These are phyloP conservation scores for Cloeon dipterum DNA, from an alignment of 2,888 invertebrate species.

Conservation along the genomic window DNA sequence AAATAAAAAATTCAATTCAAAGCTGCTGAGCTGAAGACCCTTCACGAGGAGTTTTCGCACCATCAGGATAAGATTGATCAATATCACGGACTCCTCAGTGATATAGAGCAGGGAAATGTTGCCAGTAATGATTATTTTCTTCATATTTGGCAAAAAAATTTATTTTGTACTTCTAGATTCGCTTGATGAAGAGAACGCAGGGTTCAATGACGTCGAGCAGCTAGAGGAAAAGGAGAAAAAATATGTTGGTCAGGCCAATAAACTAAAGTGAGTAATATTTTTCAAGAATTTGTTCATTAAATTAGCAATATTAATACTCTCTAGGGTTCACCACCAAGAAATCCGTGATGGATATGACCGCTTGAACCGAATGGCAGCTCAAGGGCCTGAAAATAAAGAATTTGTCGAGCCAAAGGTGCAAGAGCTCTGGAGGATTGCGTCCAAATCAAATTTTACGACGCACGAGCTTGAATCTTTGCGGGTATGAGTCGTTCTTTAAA, in stretches of 20 bases:
- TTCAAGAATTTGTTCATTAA: no score
- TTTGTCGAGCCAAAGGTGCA: slow-evolving; percentile 83
- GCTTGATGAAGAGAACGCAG: slow-evolving; percentile 39
- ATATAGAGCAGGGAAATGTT: slow-evolving; percentile 32
- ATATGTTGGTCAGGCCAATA: slow-evolving; percentile 39
- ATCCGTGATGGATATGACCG: slow-evolving; percentile 59
- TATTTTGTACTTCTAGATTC: slow-evolving; percentile 11
- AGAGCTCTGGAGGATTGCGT: slow-evolving; percentile 65
- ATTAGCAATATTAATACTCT: neutral
- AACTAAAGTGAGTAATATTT: slow-evolving; percentile 25
- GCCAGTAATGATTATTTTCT: neutral
- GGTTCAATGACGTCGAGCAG: slow-evolving; percentile 41
- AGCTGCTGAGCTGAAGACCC: slow-evolving; percentile 53
- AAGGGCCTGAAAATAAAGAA: slow-evolving; percentile 58
- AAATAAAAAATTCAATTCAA: slow-evolving; percentile 10
- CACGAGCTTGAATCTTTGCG: slow-evolving; percentile 66
- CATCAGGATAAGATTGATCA: slow-evolving; percentile 86
- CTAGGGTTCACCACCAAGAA: slow-evolving; percentile 45
- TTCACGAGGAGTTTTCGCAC: slow-evolving; percentile 74
- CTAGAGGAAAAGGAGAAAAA: slow-evolving; percentile 34
- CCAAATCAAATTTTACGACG: slow-evolving; percentile 52
- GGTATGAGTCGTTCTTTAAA: slow-evolving; percentile 20
- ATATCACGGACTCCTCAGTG: slow-evolving; percentile 55
- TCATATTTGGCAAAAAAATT: slow-evolving; percentile 1
- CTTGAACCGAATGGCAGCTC: slow-evolving; percentile 45